These are phyloP conservation scores for Lota lota DNA, from an alignment of 2,113 vertebrate genomes.

Conservation along the genomic window DNA sequence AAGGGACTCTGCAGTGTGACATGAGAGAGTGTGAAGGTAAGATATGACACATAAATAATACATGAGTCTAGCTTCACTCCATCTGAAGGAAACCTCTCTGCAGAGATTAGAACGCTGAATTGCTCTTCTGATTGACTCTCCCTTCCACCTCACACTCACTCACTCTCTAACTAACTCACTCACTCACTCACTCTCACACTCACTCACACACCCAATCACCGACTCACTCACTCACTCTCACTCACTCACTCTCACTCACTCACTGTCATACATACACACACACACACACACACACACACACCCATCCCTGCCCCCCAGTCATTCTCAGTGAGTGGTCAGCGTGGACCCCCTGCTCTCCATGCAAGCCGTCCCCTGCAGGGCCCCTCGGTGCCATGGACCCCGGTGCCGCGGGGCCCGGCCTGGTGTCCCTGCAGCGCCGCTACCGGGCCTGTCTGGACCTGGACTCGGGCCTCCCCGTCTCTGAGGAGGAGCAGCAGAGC, in stretches of 20 bases:
- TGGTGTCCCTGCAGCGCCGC: slow-evolving; percentile 76
- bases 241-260: too few relatives aligned
- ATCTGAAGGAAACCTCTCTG: background rate
- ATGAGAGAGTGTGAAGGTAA: slow-evolving; percentile 79
- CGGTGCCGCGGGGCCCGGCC: background rate
- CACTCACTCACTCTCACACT: background rate
- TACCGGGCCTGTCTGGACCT: slow-evolving; percentile 82
- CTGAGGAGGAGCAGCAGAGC: slow-evolving; percentile 15
- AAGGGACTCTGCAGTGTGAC: slow-evolving; percentile 77
- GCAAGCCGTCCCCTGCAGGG: slow-evolving; percentile 44
- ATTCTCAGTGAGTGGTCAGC: slow-evolving; percentile 83
- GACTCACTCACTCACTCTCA: too few relatives aligned
- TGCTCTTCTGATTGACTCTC: background rate
- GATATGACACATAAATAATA: background rate
- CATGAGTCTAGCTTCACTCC: background rate
- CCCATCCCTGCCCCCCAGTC: slow-evolving; percentile 40
- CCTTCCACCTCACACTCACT: background rate
- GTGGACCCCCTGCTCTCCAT: slow-evolving; percentile 83
- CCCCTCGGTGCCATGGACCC: slow-evolving; percentile 15
- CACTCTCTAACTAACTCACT: background rate
- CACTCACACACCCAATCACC: too few relatives aligned
- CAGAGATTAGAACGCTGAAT: background rate
- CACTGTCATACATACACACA: too few relatives aligned
- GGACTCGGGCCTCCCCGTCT: slow-evolving; percentile 70
- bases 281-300: too few relatives aligned